Evolutionary conservation across 2,113 vertebrate genomes (phyloP), one percentile per base, ranked within the genome.

Genomic region (Neomonachus schauinslandi): DNA sequence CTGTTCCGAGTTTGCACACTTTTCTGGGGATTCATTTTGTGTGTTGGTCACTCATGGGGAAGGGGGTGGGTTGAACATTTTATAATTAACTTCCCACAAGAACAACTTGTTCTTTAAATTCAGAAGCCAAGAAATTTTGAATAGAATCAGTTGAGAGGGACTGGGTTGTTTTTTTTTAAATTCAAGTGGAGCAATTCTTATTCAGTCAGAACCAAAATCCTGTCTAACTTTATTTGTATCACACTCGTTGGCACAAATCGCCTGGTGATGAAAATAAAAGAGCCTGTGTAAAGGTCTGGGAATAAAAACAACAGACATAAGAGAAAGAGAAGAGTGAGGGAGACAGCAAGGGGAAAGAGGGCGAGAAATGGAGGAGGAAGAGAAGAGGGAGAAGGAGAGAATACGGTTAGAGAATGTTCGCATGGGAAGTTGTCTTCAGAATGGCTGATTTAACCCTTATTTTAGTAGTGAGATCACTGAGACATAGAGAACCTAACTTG

Each of bases 141-240:
- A 97, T 97, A 97, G 96, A 94, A 96, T 94, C 97, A 31, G 88
- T 97, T 96, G 92, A 96, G 95, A 97, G 81, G 59, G 61, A 67
- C 92, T 71, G 59, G 72, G 81, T 97, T 96, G 51, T 92, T 98
- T 85, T 39, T 96, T 80, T 90, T 69, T 5, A 57, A 92, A 94
- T 86, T 97, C 96, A 98, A 97, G 91, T 92, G 88, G 91, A 97
- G 86, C 67, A 59, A 93, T 96, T 97, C 97, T 94, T 97, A 97
- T 94, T 97, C 98, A 97, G 92, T 97, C 88, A 93, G 88, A 95
- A 98, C 97, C 95, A 90, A 97, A 98, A 95, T 96, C 82, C 97
- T 91, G 95, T 98, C 97, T 98, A 74, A 97, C 97, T 97, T 97
- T 97, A 98, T 98, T 98, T 98, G 85, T 91, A 97, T 98, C 97